A percentile compares a stretch with the other conserved stretches of the same genome.
These are phyloP conservation scores for Pocillopora grandis DNA, from an alignment of 92 coral and sea anemone species.

Conservation along the genomic window DNA sequence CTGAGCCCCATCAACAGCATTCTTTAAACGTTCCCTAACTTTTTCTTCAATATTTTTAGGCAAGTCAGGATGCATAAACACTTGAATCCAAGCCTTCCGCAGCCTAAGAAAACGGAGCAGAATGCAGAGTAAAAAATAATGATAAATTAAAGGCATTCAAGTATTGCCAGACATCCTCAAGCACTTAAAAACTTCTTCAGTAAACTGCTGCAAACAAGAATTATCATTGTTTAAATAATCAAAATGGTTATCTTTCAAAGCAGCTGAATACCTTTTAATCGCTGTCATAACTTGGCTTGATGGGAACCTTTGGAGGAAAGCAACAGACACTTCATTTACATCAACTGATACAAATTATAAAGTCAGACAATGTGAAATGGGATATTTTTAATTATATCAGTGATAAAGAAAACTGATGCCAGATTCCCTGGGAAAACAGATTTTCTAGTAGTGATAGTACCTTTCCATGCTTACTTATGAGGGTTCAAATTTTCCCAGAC, in stretches of 20 bases:
- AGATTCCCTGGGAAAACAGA: too few relatives aligned
- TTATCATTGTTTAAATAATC: too few relatives aligned
- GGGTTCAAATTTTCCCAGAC: too few relatives aligned
- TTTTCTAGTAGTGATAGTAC: too few relatives aligned
- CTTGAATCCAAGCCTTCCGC: constrained; percentile 70
- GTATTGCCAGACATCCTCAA: too few relatives aligned
- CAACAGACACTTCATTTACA: not conserved
- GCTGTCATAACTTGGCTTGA: constrained; percentile 13
- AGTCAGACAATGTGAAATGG: not conserved
- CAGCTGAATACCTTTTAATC: not conserved
- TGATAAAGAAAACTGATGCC: too few relatives aligned
- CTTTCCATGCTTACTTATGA: too few relatives aligned
- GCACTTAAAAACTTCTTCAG: too few relatives aligned
- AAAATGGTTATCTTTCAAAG: not conserved
- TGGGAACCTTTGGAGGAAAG: not conserved
- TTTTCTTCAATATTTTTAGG: constrained; percentile 49
- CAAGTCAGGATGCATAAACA: constrained; percentile 48
- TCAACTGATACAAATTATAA: not conserved
- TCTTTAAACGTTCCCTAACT: constrained; percentile 58
- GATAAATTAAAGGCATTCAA: too few relatives aligned
- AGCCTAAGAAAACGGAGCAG: constrained; percentile 17
- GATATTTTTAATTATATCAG: too few relatives aligned
- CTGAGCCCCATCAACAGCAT: constrained; percentile 29
- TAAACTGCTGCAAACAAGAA: too few relatives aligned
- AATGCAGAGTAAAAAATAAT: not conserved